A percentile compares a stretch with the other conserved stretches of the same genome.
phyloP scores from a whole-genome alignment of 2,797 vertebrate genomes.

The Myoxocephalus aenaeus region DNA sequence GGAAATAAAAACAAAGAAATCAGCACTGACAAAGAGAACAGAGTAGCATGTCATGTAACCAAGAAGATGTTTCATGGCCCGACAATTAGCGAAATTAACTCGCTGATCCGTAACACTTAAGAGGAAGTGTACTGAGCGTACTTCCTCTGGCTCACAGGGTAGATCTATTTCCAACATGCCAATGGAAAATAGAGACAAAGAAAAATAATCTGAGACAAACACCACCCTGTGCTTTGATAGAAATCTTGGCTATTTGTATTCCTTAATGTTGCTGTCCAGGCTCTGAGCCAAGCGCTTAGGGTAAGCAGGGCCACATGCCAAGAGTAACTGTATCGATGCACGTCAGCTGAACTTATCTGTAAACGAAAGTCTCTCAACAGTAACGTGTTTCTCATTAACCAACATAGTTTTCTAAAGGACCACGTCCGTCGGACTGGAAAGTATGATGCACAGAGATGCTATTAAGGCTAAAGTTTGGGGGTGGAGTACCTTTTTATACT shows the following conservation, averaged over 20 bases:
- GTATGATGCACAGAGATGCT: slow-evolving; percentile 65
- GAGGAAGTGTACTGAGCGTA: slow-evolving; percentile 55
- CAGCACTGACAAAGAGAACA: slow-evolving; percentile 15
- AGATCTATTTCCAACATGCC: slow-evolving; percentile 62
- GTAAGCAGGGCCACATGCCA: slow-evolving; percentile 72
- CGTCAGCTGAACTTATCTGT: slow-evolving; percentile 78
- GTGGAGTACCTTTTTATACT: slow-evolving; percentile 50
- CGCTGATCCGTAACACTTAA: slow-evolving; percentile 59
- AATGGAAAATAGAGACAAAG: slow-evolving; percentile 76
- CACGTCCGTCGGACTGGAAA: slow-evolving; percentile 69
- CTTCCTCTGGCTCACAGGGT: slow-evolving; percentile 53
- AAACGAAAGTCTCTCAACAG: slow-evolving; percentile 72
- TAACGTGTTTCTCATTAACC: slow-evolving; percentile 79
- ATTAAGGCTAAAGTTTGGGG: slow-evolving; percentile 51
- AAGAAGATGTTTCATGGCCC: slow-evolving; percentile 49
- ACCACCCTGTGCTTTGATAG: slow-evolving; percentile 68
- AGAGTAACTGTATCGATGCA: slow-evolving; percentile 75
- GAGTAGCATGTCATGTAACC: slow-evolving; percentile 17
- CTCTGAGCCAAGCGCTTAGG: slow-evolving; percentile 67
- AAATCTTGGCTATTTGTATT: slow-evolving; percentile 71
- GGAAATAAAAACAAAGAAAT: slow-evolving; percentile 27
- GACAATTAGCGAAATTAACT: slow-evolving; percentile 43
- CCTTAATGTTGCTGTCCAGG: slow-evolving; percentile 70
- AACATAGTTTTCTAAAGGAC: slow-evolving; percentile 52
- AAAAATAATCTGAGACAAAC: slow-evolving; percentile 71